These are phyloP conservation scores for Drosophila melanogaster DNA, from an alignment of 1,140 invertebrate species.

Conservation along the genomic window DNA sequence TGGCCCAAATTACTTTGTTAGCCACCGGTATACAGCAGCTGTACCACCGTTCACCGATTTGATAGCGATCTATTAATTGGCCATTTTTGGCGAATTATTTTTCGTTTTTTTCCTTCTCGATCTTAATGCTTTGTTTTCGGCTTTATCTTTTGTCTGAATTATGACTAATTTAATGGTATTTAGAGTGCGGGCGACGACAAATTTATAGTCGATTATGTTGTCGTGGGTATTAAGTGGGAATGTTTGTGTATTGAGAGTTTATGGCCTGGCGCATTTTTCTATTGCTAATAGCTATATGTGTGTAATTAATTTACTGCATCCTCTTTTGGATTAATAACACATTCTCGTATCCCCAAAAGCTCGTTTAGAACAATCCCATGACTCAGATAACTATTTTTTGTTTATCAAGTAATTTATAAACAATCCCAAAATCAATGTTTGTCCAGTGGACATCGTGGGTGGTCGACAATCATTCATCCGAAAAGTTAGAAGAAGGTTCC, in stretches of 20 bases:
- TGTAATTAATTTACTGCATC: conserved; percentile 4
- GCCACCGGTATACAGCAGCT: conserved; percentile 41
- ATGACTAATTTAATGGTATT: conserved; percentile 74
- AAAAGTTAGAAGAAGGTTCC: conserved; percentile 1
- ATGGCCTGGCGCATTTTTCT: neutral
- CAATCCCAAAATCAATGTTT: conserved; percentile 49
- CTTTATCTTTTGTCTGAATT: conserved; percentile 40
- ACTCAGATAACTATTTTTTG: conserved; percentile 25
- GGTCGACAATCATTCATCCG: conserved; percentile 41
- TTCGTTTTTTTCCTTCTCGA: conserved; percentile 14
- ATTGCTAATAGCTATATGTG: neutral
- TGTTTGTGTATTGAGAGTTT: neutral
- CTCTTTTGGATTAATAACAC: conserved; percentile 9
- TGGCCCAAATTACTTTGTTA: conserved; percentile 19
- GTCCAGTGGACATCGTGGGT: conserved; percentile 58
- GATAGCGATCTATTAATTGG: conserved; percentile 58
- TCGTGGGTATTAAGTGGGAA: conserved; percentile 12
- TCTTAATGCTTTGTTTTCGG: conserved; percentile 31
- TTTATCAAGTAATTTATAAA: conserved; percentile 42
- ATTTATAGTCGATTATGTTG: conserved; percentile 2
- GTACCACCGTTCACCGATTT: conserved; percentile 42
- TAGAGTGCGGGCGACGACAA: conserved; percentile 62
- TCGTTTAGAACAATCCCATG: conserved; percentile 20
- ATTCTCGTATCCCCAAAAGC: neutral
- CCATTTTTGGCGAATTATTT: conserved; percentile 62